These are phyloP conservation scores for Chironomus striatipennis DNA, from an alignment of 1,140 invertebrate genomes.

Conservation along the genomic window DNA sequence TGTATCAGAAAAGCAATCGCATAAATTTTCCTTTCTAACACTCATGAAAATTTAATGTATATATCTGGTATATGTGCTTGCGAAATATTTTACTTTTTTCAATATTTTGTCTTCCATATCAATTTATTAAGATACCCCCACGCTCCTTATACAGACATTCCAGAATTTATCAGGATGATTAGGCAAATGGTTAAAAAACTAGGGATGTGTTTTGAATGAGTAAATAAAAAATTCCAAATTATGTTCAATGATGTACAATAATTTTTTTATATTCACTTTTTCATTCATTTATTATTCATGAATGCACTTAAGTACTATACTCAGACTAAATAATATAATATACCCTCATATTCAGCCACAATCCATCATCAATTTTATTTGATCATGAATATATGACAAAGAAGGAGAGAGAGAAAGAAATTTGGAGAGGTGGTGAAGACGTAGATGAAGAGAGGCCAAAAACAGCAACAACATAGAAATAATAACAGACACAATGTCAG, in stretches of 20 bases:
- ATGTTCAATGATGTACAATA: no score
- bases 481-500: no score
- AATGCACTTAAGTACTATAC: background rate
- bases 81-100: background rate
- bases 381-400: no score
- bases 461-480: no score
- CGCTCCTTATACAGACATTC: background rate
- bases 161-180: background rate
- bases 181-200: no score
- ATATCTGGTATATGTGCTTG: background rate
- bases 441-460: no score
- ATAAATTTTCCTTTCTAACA: constrained; percentile 8
- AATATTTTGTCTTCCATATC: background rate
- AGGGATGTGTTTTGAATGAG: no score
- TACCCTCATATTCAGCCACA: no score
- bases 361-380: background rate
- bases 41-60: background rate
- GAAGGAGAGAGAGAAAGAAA: no score
- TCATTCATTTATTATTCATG: background rate
- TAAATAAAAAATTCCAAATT: background rate
- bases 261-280: background rate
- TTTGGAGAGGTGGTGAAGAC: no score
- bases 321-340: no score
- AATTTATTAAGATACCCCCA: background rate
- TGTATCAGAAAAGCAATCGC: constrained; percentile 6